Evolutionary conservation across 1,140 invertebrate species (phyloP), one percentile per base, ranked within the genome.

Genomic region (Philotrypesis tridentata): DNA sequence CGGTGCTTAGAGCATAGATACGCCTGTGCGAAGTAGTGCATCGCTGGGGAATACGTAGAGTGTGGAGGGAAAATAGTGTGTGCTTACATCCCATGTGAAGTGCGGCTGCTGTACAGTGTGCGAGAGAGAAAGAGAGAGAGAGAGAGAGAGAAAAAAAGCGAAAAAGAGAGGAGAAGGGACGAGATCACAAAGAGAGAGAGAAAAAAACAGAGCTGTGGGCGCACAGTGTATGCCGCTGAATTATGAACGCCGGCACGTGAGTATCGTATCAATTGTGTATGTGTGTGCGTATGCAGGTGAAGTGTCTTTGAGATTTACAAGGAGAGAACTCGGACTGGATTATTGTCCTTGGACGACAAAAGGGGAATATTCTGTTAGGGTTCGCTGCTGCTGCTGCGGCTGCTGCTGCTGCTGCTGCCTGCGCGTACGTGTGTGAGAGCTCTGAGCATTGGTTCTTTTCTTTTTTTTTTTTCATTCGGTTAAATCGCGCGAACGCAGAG

Each of bases 241-340:
- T 85, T 87, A 88, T 88, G 87, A 87, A 80, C 85, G 70, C 70
- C 83, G 14, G 65, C 65, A 85, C 77, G 87, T 88, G 85, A 88
- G 87, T 87, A 87, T 29, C 11, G 8, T 23, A 11, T 12, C 12
- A n/a, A 14, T 1, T 14, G 37, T 40, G 67, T 17, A 63, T 60
- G 27, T 9, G 31, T 12, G 40, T 43, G 12, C 37, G 55, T 61
- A 37, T 37, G 67, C 7, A 74, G 21, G 72, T 84, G 65, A 37
- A 81, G 48, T 75, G 31, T 65, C 60, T 76, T 76, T 40, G 31
- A 40, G 60, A 65, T 29, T 79, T 71, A 48, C 21, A 71, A 71
- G 12, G 27, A 61, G 27, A 21, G 73, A 61, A n/a, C 17, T 5
- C 4, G 14, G 48, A 21, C 48, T 21, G 48, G 17, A 55, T 55